These are phyloP conservation scores for Blennius ocellaris DNA, from an alignment of 2,113 vertebrate species.

Conservation along the genomic window DNA sequence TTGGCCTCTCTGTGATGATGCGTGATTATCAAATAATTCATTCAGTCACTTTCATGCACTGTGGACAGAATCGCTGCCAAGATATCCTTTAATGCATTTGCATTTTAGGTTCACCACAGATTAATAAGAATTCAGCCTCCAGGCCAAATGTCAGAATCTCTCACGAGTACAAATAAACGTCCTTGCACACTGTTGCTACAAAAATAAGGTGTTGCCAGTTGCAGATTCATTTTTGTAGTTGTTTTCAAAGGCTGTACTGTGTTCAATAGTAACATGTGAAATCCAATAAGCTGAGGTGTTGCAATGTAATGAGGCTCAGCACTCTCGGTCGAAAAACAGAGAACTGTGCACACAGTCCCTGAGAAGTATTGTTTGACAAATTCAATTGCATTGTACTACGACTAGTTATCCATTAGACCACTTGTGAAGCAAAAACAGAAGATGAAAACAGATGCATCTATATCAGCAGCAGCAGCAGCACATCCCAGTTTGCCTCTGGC, in stretches of 20 bases:
- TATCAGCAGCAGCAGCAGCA: constrained; percentile 23
- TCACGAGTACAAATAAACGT: constrained; percentile 35
- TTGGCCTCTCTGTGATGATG: constrained; percentile 24
- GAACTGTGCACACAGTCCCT: constrained; percentile 6
- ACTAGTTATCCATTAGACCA: constrained; percentile 15
- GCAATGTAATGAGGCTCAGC: not conserved
- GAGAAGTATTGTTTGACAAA: constrained; percentile 23
- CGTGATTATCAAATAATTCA: constrained; percentile 52
- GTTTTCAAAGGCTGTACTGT: constrained; percentile 12
- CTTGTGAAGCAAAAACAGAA: constrained; percentile 29
- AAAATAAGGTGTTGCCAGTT: constrained; percentile 14
- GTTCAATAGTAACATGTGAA: not conserved
- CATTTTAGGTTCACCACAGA: constrained; percentile 40
- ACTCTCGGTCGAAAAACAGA: not conserved
- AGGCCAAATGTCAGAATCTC: constrained; percentile 25
- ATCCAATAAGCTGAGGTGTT: not conserved
- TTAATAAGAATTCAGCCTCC: constrained; percentile 52
- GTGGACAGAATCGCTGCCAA: constrained; percentile 46
- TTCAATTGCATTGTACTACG: constrained; percentile 5
- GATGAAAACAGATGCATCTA: constrained; percentile 36
- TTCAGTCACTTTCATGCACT: constrained; percentile 32
- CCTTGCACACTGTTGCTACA: constrained; percentile 36
- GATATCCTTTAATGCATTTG: constrained; percentile 48
- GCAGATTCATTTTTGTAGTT: constrained; percentile 22
- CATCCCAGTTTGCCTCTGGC: constrained; percentile 33